These are phyloP conservation scores for Xestia rhomboidea DNA, from an alignment of 2,888 invertebrate genomes.

Conservation along the genomic window DNA sequence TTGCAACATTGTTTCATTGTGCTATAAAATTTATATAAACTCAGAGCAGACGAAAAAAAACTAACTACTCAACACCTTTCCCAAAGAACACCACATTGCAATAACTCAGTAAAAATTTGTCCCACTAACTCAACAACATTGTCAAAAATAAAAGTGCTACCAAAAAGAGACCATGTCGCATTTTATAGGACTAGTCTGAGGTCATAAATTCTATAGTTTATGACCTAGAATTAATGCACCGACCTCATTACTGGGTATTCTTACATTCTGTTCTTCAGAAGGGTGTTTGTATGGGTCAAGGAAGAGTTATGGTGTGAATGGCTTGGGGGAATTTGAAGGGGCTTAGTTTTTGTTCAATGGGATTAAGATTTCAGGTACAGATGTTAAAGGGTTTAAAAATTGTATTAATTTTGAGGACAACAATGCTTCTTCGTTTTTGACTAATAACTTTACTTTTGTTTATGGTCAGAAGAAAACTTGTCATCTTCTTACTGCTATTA, in stretches of 20 bases:
- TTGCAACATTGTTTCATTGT: background rate
- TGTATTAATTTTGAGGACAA: slow-evolving; percentile 7
- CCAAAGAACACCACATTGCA: slow-evolving; percentile 62
- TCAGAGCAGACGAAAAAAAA: slow-evolving; percentile 7
- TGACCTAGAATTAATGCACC: slow-evolving; percentile 88
- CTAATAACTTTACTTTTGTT: background rate
- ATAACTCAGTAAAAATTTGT: slow-evolving; percentile 82
- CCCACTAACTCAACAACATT: slow-evolving; percentile 86
- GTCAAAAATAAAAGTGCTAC: slow-evolving; percentile 79
- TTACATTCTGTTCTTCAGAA: slow-evolving; percentile 71
- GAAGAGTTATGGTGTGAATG: slow-evolving; percentile 87
- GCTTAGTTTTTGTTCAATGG: slow-evolving; percentile 61
- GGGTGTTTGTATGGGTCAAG: slow-evolving; percentile 89
- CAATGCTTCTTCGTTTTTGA: background rate
- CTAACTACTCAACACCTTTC: slow-evolving; percentile 71
- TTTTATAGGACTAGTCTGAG: slow-evolving; percentile 86
- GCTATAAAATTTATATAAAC: background rate
- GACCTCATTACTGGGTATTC: slow-evolving; percentile 89
- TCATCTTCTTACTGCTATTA: background rate
- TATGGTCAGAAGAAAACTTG: background rate
- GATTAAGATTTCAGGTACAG: slow-evolving; percentile 68
- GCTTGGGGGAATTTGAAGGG: slow-evolving; percentile 75
- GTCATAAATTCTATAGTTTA: slow-evolving; percentile 88
- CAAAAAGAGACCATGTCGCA: slow-evolving; percentile 86
- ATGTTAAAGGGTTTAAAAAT: slow-evolving; percentile 40